Evolutionary conservation across 2,113 vertebrate genomes (phyloP).

Genomic region (Alosa alosa): DNA sequence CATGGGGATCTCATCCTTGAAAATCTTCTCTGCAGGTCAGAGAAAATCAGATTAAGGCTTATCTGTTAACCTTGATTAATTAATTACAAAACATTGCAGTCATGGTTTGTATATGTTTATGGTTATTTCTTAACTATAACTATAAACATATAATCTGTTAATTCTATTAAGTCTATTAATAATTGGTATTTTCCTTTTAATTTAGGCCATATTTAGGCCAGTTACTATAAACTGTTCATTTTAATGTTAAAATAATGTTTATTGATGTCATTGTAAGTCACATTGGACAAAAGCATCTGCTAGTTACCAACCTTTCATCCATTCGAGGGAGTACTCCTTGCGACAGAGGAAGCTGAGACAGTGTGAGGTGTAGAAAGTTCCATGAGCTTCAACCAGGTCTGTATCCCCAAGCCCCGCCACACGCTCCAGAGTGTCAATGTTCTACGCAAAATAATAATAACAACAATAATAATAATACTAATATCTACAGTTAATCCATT

Average conservation of each 20-base stretch:
- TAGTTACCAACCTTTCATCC: constrained; percentile 85
- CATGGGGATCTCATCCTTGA: constrained; percentile 78
- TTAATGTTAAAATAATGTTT: too few relatives aligned
- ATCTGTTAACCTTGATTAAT: too few relatives aligned
- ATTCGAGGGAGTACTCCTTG: constrained; percentile 76
- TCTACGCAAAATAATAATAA: constrained; percentile 63
- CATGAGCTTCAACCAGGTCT: constrained; percentile 87
- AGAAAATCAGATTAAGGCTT: neutral
- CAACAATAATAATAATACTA: neutral
- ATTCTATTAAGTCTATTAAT: too few relatives aligned
- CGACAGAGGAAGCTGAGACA: constrained; percentile 77
- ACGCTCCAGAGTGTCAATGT: constrained; percentile 88
- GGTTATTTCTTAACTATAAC: too few relatives aligned
- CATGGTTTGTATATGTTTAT: neutral
- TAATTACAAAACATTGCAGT: neutral
- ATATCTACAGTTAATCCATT: neutral
- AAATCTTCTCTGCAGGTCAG: constrained; percentile 78
- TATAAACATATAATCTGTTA: too few relatives aligned
- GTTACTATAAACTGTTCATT: too few relatives aligned
- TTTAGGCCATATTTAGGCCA: too few relatives aligned
- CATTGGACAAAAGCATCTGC: too few relatives aligned
- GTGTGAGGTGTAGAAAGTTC: constrained; percentile 86
- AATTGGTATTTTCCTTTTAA: too few relatives aligned
- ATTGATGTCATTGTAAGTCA: too few relatives aligned
- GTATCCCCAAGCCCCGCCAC: constrained; percentile 80